Conservation (phyloP, 1,140 invertebrate species). For the Eubasilissa regina region DNA sequence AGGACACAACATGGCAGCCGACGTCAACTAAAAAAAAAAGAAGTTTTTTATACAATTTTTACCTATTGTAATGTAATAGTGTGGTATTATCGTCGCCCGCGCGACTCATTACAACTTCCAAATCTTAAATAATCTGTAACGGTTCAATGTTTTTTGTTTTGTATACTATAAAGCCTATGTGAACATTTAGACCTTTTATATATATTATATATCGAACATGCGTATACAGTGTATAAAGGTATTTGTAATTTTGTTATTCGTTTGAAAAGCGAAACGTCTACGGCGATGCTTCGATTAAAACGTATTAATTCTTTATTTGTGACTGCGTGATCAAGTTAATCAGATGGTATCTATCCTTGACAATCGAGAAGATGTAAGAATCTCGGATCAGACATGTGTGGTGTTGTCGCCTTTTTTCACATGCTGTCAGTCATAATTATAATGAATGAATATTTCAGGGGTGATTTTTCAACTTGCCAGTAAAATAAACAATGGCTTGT, state of each 20-base stretch:
- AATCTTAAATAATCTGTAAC: constrained; percentile 9
- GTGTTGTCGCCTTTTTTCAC: too few species aligned
- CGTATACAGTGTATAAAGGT: constrained; percentile 11
- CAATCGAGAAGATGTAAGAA: too few species aligned
- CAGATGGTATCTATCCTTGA: too few species aligned
- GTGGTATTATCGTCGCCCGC: constrained; percentile 11
- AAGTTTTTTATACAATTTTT: constrained; percentile 46
- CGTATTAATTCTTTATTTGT: too few species aligned
- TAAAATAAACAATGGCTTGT: neutral
- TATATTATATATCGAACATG: constrained; percentile 8
- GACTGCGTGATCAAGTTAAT: too few species aligned
- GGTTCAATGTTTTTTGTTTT: constrained; percentile 3
- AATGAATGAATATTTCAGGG: neutral
- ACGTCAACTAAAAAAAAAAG: neutral
- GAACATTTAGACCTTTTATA: constrained; percentile 22
- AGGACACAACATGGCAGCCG: neutral
- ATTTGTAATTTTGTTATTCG: too few species aligned
- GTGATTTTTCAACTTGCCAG: neutral
- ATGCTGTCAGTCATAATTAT: neutral
- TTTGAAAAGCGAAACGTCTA: too few species aligned
- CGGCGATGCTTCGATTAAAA: too few species aligned
- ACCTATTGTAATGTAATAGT: constrained; percentile 32
- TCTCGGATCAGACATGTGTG: too few species aligned
- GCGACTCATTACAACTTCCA: constrained; percentile 10
- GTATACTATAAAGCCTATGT: constrained; percentile 7